These are phyloP conservation scores for Rallus limicola DNA, from an alignment of 2,113 vertebrate species.

Conservation along the genomic window DNA sequence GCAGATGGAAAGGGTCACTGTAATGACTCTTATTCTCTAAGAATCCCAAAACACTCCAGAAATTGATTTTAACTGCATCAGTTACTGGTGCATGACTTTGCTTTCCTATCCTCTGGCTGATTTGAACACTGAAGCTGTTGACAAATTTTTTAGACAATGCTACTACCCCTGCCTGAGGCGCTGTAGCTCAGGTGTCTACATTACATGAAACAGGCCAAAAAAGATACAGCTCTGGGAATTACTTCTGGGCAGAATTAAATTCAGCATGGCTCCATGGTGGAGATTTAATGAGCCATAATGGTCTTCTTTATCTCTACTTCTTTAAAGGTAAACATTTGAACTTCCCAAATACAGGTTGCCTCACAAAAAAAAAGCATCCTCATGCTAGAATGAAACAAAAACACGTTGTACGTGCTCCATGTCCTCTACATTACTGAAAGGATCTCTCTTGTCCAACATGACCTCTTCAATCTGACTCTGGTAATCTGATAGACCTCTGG, in stretches of 20 bases:
- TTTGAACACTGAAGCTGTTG: neutral
- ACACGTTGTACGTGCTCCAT: fast-evolving
- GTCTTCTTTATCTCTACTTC: neutral
- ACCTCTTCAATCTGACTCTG: neutral
- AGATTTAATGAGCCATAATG: neutral
- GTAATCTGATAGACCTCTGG: neutral
- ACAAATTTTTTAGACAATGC: neutral
- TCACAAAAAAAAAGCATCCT: neutral
- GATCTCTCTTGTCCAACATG: neutral
- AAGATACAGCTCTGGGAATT: neutral
- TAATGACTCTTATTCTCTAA: neutral
- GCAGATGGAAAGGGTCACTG: neutral
- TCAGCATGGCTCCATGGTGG: neutral
- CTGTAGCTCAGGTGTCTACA: neutral
- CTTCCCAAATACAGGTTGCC: neutral
- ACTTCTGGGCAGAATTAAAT: neutral
- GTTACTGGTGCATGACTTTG: neutral
- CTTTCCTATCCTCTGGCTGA: neutral
- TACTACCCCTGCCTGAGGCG: neutral
- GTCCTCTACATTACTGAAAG: neutral
- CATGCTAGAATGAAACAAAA: neutral
- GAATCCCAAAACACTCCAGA: neutral
- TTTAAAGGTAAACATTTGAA: neutral
- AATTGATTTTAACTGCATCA: neutral
- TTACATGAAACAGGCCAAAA: neutral